phyloP scores from a whole-genome alignment of 1,140 invertebrate species.

The Pogonognathellus flavescens region DNA sequence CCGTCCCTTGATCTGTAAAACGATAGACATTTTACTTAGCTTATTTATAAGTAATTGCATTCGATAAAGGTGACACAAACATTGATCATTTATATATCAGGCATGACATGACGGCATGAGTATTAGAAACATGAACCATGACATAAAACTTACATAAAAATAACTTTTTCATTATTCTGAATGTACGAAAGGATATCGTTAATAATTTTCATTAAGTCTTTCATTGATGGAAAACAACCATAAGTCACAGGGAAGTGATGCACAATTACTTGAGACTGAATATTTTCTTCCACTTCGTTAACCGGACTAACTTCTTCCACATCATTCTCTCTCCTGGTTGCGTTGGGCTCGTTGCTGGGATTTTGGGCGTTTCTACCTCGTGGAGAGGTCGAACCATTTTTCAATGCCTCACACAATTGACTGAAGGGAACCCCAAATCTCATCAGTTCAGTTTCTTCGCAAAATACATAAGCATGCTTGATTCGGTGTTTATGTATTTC shows the following conservation, averaged over 20 bases:
- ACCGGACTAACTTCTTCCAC: background rate
- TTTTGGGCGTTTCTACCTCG: background rate
- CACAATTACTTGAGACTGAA: background rate
- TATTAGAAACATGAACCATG: background rate
- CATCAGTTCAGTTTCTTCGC: slow-evolving; percentile 19
- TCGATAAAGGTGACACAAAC: too few species aligned
- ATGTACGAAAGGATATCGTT: background rate
- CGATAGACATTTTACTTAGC: too few species aligned
- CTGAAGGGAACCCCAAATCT: slow-evolving; percentile 2
- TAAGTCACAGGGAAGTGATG: slow-evolving; percentile 6
- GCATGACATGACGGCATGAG: background rate
- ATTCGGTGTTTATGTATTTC: slow-evolving; percentile 18
- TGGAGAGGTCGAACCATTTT: background rate
- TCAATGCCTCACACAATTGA: background rate
- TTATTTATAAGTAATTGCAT: too few species aligned
- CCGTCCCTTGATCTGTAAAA: slow-evolving; percentile 25
- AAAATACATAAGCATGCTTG: slow-evolving; percentile 11
- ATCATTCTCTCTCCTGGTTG: background rate
- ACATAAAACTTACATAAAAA: background rate
- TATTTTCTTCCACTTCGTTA: background rate
- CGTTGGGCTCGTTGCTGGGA: background rate
- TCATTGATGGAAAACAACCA: background rate
- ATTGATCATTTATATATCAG: too few species aligned
- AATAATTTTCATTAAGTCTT: background rate
- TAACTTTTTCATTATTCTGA: slow-evolving; percentile 38